Evolutionary conservation across 2,888 invertebrate genomes (phyloP), one percentile per base, ranked within the genome.

Genomic region (Dilophus febrilis): DNA sequence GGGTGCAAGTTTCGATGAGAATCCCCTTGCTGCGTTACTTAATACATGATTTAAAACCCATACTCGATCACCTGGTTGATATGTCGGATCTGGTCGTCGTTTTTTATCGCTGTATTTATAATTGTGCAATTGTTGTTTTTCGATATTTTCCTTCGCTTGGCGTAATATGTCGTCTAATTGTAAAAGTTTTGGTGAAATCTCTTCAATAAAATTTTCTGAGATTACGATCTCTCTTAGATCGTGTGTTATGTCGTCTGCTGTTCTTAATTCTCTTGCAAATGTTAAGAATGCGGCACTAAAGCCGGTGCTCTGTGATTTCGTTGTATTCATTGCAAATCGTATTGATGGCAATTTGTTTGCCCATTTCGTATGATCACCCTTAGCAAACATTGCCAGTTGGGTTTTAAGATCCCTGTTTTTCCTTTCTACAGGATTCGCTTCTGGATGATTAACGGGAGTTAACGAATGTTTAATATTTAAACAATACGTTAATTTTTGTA

Each of bases 291-390:
- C 56, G 3, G 58, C 48, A 2, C 54, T 47, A 19, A 44, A 47
- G 2, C 52, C 50, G 3, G 58, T 58, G 7, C 46, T 44, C 33
- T 49, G 45, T 29, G 52, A 51, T 7, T 22, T 31, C 1, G 51
- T 49, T 0, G 55, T 52, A 32, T 61, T 62, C 51, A 60, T 56
- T 0, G 58, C 55, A 39, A 60, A 63, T 1, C 59, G 43, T 1
- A 60, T 53, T 2, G 47, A 39, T 1, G 57, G 48, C 2, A 62
- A 39, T 4, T 51, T 46, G 1, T 50, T 47, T 3, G 45, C 27
- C 57, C 57, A 61, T 2, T 13, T 27, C 1, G 32, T 14, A 37
- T 58, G 58, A 8, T 53, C 30, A 5, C 49, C 45, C 1, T 48
- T 46, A 0, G 50, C 48, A 1, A 49, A 44, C 51, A 55, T 50